Evolutionary conservation across 2,113 vertebrate genomes (phyloP).

Genomic region (Corythaeola cristata): DNA sequence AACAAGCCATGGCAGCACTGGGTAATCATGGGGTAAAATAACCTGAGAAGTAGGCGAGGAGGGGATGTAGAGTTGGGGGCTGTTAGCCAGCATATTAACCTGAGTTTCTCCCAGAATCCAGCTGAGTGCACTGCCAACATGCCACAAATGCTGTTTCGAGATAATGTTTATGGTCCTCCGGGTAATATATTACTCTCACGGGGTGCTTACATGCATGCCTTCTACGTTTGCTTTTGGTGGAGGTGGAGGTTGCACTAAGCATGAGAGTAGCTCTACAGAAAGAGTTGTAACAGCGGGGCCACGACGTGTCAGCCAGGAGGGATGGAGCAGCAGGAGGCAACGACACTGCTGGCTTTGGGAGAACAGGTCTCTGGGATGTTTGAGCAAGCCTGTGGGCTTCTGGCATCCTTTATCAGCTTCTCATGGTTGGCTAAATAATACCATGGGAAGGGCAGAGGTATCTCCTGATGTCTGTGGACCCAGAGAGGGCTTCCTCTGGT

Average conservation of each 20-base stretch:
- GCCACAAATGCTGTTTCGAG: not conserved
- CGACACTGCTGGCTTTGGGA: not conserved
- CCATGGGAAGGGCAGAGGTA: accelerated
- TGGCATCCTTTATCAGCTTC: accelerated
- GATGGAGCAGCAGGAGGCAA: not conserved
- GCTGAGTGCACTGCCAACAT: not conserved
- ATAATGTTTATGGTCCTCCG: not conserved
- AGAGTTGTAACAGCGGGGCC: not conserved
- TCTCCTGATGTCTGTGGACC: not conserved
- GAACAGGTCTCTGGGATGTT: not conserved
- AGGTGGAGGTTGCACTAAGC: not conserved
- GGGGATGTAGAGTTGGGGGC: not conserved
- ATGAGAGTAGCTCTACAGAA: not conserved
- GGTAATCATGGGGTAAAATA: not conserved
- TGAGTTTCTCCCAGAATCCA: not conserved
- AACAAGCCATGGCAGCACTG: not conserved
- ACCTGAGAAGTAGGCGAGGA: not conserved
- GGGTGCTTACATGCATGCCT: not conserved
- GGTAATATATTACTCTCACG: not conserved
- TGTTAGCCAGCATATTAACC: not conserved
- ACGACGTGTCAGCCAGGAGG: not conserved
- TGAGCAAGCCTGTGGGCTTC: not conserved
- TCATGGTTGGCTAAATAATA: not conserved
- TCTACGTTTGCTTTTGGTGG: not conserved
- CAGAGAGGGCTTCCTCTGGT: not conserved